A percentile compares a stretch with the other conserved stretches of the same genome.
Conservation (phyloP, 1,140 invertebrate genomes). For the Temnothorax curvispinosus region DNA sequence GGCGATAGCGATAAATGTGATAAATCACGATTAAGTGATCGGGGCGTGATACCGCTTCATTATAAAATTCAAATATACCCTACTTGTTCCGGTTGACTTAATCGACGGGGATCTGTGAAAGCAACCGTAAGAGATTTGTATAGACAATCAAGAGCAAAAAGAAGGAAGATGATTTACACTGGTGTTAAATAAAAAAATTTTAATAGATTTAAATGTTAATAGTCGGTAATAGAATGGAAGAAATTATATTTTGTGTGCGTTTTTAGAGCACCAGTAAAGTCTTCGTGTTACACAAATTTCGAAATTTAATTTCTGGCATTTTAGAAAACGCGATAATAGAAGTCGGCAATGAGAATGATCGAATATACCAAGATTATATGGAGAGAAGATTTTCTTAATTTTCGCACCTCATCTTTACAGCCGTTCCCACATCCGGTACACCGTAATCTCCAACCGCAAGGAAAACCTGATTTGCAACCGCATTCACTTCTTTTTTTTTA, state of each 20-base stretch:
- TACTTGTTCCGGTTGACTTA: background rate
- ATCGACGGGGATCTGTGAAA: slow-evolving; percentile 4
- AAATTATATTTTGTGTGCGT: background rate
- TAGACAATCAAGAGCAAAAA: background rate
- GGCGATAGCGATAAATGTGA: background rate
- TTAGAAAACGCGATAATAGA: background rate
- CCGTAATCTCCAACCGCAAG: background rate
- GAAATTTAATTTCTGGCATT: background rate
- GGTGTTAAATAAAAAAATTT: background rate
- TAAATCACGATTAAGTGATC: slow-evolving; percentile 40
- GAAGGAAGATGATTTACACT: background rate
- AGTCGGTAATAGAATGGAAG: background rate
- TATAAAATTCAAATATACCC: slow-evolving; percentile 12
- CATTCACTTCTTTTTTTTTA: background rate
- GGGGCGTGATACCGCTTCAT: background rate
- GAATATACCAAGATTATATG: background rate
- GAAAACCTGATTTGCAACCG: slow-evolving; percentile 19
- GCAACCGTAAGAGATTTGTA: background rate
- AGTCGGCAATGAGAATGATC: background rate
- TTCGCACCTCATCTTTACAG: background rate
- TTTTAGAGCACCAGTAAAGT: background rate
- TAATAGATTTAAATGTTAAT: slow-evolving; percentile 2
- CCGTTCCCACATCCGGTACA: slow-evolving; percentile 1
- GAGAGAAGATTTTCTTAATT: background rate
- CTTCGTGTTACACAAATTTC: background rate